phyloP scores from a whole-genome alignment of 2,888 invertebrate genomes.

The Cerceris ruficornis region DNA sequence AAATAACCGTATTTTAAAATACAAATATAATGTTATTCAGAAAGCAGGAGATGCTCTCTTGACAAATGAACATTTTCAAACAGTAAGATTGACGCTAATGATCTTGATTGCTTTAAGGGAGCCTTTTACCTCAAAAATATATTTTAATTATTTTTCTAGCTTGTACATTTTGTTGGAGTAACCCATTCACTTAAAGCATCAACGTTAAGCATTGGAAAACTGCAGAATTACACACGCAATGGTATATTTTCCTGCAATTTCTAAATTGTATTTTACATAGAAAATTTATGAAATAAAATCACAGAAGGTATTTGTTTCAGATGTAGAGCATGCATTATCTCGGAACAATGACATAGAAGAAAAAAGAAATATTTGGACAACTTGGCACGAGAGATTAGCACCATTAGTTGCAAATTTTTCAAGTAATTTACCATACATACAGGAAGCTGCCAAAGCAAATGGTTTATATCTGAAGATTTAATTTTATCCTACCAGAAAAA shows the following conservation, averaged over 20 bases:
- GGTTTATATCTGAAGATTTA: slow-evolving; percentile 58
- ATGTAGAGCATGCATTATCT: slow-evolving; percentile 68
- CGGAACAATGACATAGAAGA: slow-evolving; percentile 59
- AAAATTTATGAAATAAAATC: background rate
- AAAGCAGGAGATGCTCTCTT: slow-evolving; percentile 74
- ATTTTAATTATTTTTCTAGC: slow-evolving; percentile 51
- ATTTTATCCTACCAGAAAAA: background rate
- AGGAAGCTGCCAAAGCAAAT: slow-evolving; percentile 73
- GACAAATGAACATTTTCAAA: slow-evolving; percentile 60
- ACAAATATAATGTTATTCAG: slow-evolving; percentile 67
- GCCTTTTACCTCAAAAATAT: background rate
- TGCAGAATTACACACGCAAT: slow-evolving; percentile 58
- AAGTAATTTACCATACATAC: slow-evolving; percentile 62
- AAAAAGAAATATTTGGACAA: slow-evolving; percentile 70
- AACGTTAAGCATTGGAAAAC: slow-evolving; percentile 41
- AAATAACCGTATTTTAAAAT: slow-evolving; percentile 43
- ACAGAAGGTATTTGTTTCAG: slow-evolving; percentile 54
- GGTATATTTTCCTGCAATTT: slow-evolving; percentile 58
- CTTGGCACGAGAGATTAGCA: slow-evolving; percentile 70
- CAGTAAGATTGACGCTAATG: slow-evolving; percentile 52
- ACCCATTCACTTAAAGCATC: slow-evolving; percentile 61
- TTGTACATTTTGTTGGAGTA: slow-evolving; percentile 68
- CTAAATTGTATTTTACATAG: background rate
- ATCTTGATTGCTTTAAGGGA: background rate
- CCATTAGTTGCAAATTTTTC: slow-evolving; percentile 68